Evolutionary conservation across 2,113 vertebrate genomes (phyloP), one percentile per base, ranked within the genome.

Genomic region (Okapia johnstoni): DNA sequence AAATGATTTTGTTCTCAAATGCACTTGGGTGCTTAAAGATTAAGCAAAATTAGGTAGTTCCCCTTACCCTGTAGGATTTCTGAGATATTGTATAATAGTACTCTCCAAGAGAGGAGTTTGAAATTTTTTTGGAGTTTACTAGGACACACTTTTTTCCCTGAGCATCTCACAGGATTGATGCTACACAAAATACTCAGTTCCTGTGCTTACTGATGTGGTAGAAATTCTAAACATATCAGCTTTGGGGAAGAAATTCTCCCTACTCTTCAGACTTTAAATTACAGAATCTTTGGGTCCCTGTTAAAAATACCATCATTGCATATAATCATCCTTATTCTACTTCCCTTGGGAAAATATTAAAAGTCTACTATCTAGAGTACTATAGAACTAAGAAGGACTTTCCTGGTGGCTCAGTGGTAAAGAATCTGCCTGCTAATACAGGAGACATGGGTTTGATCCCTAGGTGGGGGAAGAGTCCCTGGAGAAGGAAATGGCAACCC

Each of bases 41-140:
- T 92, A 88, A 96, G 92, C 33, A 94, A 77, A 96, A 95, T 70
- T 92, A 92, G 94, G 85, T 81, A 58, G 40, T 40, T 88, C 10
- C 80, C 28, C 4, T 43, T 15, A 63, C 11, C 30, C 16, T n/a
- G 33, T 17, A 95, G n/a, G 52, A 60, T 81, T 54, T 79, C 48
- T 58, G 23, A 86, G n/a, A 70, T 52, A 55, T 33, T 46, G 1
- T 13, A 30, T 88, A 89, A 36, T 52, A 25, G 86, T 92, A 63
- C 25, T 73, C 14, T 92, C 25, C 54, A 76, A 60, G 21, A 93
- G 14, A 92, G 13, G 12, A 81, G 19, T 40, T 77, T 57, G 28
- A 13, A 76, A 8, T 17, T 60, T 85, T 93, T 90, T 85, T 48
- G 73, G 48, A 93, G 92, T 90, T 94, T 95, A 61, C 52, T 58